Conservation (phyloP, 2,797 vertebrate genomes). For the Tamandua tetradactyla region DNA sequence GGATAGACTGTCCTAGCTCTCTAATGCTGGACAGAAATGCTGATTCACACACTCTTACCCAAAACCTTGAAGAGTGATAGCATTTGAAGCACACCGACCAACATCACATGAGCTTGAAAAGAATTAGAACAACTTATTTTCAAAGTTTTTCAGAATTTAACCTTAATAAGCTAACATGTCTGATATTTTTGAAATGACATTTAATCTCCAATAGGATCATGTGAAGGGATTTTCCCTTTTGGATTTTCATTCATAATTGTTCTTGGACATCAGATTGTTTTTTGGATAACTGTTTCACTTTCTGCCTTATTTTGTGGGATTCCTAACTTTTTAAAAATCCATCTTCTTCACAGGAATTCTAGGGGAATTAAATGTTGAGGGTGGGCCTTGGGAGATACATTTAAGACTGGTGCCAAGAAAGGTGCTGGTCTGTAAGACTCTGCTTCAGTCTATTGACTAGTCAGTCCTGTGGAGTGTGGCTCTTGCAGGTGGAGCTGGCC, state of each 20-base stretch:
- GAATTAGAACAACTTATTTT: background rate
- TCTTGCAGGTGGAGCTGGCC: background rate
- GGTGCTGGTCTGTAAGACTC: background rate
- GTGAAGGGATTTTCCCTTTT: background rate
- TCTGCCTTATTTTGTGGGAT: background rate
- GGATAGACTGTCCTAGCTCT: background rate
- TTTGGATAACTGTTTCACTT: background rate
- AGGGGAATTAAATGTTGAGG: background rate
- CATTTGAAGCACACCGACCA: conserved; percentile 85
- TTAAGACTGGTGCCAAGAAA: background rate
- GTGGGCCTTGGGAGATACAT: background rate
- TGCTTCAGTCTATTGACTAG: background rate
- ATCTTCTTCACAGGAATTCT: background rate
- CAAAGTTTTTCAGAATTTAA: background rate
- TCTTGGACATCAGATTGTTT: background rate
- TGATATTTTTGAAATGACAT: background rate
- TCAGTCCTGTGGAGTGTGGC: accelerated
- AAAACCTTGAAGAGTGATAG: conserved; percentile 89
- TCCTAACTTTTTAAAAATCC: background rate
- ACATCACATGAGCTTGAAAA: conserved; percentile 89
- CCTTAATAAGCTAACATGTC: background rate
- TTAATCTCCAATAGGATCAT: background rate
- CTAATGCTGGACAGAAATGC: background rate
- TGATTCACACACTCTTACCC: conserved; percentile 86
- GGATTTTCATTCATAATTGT: background rate